A percentile compares a stretch with the other conserved stretches of the same genome.
These are phyloP conservation scores for Ctena decussata DNA, from an alignment of 2,888 invertebrate species.

Conservation along the genomic window DNA sequence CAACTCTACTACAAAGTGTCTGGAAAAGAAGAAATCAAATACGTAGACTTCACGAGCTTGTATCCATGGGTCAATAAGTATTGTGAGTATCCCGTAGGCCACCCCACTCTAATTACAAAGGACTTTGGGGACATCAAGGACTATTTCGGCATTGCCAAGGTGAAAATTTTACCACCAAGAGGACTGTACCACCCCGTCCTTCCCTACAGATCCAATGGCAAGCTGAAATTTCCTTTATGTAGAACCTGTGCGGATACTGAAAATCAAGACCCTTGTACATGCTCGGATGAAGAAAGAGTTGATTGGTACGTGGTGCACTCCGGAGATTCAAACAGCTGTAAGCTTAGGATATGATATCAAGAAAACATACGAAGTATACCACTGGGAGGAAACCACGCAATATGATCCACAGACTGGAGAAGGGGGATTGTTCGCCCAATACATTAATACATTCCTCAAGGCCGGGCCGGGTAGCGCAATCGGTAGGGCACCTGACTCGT, in stretches of 20 bases:
- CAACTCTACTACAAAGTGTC: neutral
- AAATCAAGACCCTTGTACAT: conserved; percentile 19
- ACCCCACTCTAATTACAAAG: conserved; percentile 42
- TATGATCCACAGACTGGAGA: conserved; percentile 74
- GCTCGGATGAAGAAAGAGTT: conserved; percentile 15
- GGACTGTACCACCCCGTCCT: conserved; percentile 64
- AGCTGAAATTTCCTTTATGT: conserved; percentile 76
- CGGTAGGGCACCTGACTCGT: too few relatives aligned
- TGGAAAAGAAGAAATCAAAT: neutral
- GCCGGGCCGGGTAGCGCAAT: too few relatives aligned
- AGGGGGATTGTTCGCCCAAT: conserved; percentile 73
- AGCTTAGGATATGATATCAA: conserved; percentile 16
- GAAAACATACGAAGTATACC: conserved; percentile 45
- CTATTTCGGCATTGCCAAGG: conserved; percentile 33
- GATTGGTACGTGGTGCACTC: conserved; percentile 31
- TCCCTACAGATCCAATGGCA: conserved; percentile 45
- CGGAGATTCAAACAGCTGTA: conserved; percentile 31
- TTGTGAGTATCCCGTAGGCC: conserved; percentile 68
- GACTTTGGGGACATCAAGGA: conserved; percentile 3
- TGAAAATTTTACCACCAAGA: conserved; percentile 22
- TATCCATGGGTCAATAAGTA: conserved; percentile 72
- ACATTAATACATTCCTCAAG: conserved; percentile 29
- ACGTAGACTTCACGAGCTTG: conserved; percentile 42
- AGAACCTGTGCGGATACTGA: conserved; percentile 67
- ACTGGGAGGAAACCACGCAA: conserved; percentile 19